Evolutionary conservation across 1,140 invertebrate species (phyloP).

Genomic region (Tetraneura akinire): DNA sequence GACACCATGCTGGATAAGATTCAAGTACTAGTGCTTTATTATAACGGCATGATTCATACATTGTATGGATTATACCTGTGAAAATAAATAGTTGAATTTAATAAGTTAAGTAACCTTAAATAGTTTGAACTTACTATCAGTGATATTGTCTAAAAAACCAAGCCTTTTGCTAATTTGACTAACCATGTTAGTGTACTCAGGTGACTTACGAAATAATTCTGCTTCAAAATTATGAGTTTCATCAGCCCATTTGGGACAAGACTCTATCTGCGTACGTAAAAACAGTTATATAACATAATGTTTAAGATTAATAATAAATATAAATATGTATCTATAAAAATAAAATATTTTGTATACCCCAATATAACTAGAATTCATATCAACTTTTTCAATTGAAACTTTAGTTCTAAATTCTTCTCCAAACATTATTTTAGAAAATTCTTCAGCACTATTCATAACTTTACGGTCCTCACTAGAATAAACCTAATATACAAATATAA

Average conservation of each 20-base stretch:
- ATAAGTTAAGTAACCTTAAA: neutral
- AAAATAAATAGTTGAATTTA: slow-evolving; percentile 3
- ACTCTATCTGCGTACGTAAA: slow-evolving; percentile 9
- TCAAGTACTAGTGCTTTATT: slow-evolving; percentile 58
- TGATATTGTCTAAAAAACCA: slow-evolving; percentile 53
- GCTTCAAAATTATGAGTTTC: slow-evolving; percentile 20
- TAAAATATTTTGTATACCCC: neutral
- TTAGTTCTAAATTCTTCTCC: slow-evolving; percentile 1
- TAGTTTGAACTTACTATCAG: slow-evolving; percentile 46
- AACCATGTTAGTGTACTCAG: slow-evolving; percentile 41
- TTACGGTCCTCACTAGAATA: slow-evolving; percentile 34
- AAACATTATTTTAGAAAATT: slow-evolving; percentile 48
- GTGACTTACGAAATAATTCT: slow-evolving; percentile 35
- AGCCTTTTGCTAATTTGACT: slow-evolving; percentile 52
- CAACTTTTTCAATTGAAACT: slow-evolving; percentile 10
- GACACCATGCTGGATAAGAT: slow-evolving; percentile 60
- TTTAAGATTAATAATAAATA: neutral
- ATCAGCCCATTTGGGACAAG: slow-evolving; percentile 19
- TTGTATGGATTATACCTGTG: slow-evolving; percentile 53
- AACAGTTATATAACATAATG: neutral
- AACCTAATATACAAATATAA: neutral
- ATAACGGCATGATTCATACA: slow-evolving; percentile 59
- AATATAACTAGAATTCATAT: slow-evolving; percentile 28
- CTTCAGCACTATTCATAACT: slow-evolving; percentile 52
- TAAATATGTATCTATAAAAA: neutral